Evolutionary conservation across 2,888 invertebrate genomes (phyloP).

Genomic region (Pinctada fucata): DNA sequence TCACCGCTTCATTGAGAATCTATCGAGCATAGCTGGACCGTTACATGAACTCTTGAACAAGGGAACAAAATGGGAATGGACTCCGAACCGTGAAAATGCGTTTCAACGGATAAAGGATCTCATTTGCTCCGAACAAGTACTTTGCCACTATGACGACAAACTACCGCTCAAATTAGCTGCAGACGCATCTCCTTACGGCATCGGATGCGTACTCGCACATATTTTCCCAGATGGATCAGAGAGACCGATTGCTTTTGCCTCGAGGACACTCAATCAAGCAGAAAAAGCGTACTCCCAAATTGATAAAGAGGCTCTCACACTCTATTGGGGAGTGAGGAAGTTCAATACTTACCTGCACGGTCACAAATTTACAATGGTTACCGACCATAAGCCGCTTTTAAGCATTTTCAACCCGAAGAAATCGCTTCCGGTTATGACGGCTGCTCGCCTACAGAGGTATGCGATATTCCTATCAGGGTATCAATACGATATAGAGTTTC

Average conservation of each 20-base stretch:
- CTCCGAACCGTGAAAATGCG: conserved; percentile 20
- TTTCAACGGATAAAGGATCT: conserved; percentile 24
- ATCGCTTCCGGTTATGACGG: conserved; percentile 32
- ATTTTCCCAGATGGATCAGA: conserved; percentile 17
- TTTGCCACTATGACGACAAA: conserved; percentile 27
- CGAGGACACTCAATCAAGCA: conserved; percentile 15
- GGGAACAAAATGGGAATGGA: conserved; percentile 26
- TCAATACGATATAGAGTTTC: conserved; percentile 11
- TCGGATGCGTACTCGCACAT: conserved; percentile 31
- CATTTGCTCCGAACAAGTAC: conserved; percentile 27
- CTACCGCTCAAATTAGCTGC: conserved; percentile 13
- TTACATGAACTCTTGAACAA: conserved; percentile 13
- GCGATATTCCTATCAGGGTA: conserved; percentile 6
- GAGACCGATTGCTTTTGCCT: conserved; percentile 24
- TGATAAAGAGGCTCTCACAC: conserved; percentile 72
- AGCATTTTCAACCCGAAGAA: conserved; percentile 20
- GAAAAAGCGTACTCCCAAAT: conserved; percentile 67
- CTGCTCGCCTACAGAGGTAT: conserved; percentile 37
- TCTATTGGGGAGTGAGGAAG: conserved; percentile 27
- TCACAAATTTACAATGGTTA: conserved; percentile 62
- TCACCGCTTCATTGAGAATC: conserved; percentile 15
- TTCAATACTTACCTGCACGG: conserved; percentile 61
- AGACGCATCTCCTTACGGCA: conserved; percentile 37
- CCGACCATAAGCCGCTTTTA: conserved; percentile 14
- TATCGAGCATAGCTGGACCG: conserved; percentile 12